Base-by-base conservation (phyloP, 2,888 invertebrate genomes). In the Lamproptera curius region DNA sequence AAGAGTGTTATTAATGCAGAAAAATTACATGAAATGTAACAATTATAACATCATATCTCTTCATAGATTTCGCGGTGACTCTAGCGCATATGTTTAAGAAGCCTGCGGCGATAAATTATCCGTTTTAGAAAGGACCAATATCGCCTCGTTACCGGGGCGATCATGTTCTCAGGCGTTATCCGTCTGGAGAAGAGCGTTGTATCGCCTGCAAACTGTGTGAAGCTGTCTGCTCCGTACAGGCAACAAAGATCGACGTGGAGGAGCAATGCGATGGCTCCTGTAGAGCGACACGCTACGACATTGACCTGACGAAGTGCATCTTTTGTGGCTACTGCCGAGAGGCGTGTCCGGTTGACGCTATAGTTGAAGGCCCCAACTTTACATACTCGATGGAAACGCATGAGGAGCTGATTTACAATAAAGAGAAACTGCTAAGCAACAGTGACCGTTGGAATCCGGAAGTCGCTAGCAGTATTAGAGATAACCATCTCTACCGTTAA, bases 301-400 rank as follows among this genome's bases (percentile, higher is more conserved):
- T 99, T 61, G 99, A 99, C 74, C 55, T 86, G 95, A 96, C 97
- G 0, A 99, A 99, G 76, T 99, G 99, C 75, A 99, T 99, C 72
- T 99, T 97, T 75, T 99, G 99, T 76, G 99, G 99, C 10, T 98
- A 97, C 74, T 99, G 99, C 75, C 99, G 99, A 83, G 98, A 98
- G 75, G 98, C 98, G 0, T 98, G 98, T 67, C 98, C 98, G 0
- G 98, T 98, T 0, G 98, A 98, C 82, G 98, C 98, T 1, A 98
- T 98, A 61, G 98, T 98, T 9, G 98, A 98, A 88, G 99, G 99
- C 6, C 99, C 99, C 0, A 99, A 99, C 76, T 99, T 99, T 76
- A 99, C 99, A 79, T 99, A 96, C 77, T 94, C 96, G 0, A 98
- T 98, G 0, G 98, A 99, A 88, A 97, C 98, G 0, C 98, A 95